Evolutionary conservation across 2,113 vertebrate genomes (phyloP).

Genomic region (Poeciliopsis prolifica): DNA sequence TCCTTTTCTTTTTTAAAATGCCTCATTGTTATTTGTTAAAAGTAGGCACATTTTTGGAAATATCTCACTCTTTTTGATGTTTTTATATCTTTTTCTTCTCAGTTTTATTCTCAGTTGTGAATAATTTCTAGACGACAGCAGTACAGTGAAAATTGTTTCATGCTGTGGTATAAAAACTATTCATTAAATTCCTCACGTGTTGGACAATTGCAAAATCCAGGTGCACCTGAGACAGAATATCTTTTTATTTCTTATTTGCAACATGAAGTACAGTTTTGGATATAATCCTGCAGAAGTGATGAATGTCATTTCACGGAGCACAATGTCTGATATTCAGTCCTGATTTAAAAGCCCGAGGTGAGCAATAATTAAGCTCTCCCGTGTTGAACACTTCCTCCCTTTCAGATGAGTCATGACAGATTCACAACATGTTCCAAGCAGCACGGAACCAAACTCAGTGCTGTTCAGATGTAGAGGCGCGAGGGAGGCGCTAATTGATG

Average conservation of each 20-base stretch:
- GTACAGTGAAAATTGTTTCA: slow-evolving; percentile 26
- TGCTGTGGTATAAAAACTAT: slow-evolving; percentile 7
- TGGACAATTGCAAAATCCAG: slow-evolving; percentile 22
- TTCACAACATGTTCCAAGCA: slow-evolving; percentile 46
- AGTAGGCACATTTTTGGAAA: neutral
- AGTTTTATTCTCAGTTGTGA: neutral
- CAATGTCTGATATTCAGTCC: slow-evolving; percentile 49
- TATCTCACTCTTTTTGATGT: neutral
- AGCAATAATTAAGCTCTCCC: slow-evolving; percentile 37
- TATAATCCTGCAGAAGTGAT: slow-evolving; percentile 30
- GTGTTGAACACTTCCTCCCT: slow-evolving; percentile 41
- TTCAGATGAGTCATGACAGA: slow-evolving; percentile 55
- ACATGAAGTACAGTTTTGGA: slow-evolving; percentile 6
- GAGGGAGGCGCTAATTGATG: slow-evolving; percentile 73
- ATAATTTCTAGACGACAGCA: slow-evolving; percentile 1
- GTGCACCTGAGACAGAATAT: slow-evolving; percentile 23
- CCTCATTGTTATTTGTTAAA: neutral
- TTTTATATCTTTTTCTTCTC: neutral
- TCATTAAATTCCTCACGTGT: slow-evolving; percentile 20
- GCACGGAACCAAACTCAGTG: slow-evolving; percentile 51
- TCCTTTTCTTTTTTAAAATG: neutral
- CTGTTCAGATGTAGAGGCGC: slow-evolving; percentile 63
- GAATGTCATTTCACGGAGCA: slow-evolving; percentile 46
- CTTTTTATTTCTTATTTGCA: slow-evolving; percentile 21
- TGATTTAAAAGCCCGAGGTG: slow-evolving; percentile 59